Conservation (phyloP, 2,113 vertebrate species). For the Pyxicephalus adspersus region DNA sequence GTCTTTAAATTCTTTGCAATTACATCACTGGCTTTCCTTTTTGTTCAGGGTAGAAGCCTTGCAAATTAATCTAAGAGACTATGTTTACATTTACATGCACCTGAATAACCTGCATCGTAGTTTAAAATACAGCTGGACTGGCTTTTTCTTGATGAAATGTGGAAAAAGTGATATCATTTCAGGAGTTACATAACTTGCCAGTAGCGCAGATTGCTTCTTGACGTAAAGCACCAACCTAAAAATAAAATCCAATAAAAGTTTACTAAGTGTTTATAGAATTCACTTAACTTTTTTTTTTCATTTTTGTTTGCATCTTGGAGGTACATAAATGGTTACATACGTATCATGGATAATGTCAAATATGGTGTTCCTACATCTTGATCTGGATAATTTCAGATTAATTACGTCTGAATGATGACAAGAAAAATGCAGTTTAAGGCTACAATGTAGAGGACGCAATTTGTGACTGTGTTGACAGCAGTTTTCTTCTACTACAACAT, state of each 20-base stretch:
- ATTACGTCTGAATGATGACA: neutral
- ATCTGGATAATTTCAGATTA: slow-evolving; percentile 4
- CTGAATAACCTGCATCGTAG: slow-evolving; percentile 38
- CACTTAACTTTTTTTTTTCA: slow-evolving; percentile 17
- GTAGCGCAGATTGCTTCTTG: slow-evolving; percentile 36
- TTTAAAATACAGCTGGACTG: slow-evolving; percentile 54
- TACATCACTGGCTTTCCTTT: slow-evolving; percentile 31
- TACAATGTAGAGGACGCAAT: no score
- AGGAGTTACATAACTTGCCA: slow-evolving; percentile 35
- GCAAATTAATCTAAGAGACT: slow-evolving; percentile 11
- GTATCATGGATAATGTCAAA: neutral
- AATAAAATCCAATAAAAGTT: slow-evolving; percentile 56
- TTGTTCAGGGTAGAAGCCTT: slow-evolving; percentile 17
- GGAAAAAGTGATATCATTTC: slow-evolving; percentile 53
- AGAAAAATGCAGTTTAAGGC: no score
- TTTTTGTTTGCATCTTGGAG: neutral
- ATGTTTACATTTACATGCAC: slow-evolving; percentile 38
- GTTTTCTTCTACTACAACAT: no score
- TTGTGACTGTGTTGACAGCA: no score
- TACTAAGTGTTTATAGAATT: slow-evolving; percentile 54
- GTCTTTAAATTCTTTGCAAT: slow-evolving; percentile 9
- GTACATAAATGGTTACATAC: neutral
- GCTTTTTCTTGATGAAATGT: slow-evolving; percentile 45
- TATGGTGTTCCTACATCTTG: neutral
- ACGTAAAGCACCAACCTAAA: slow-evolving; percentile 46